A percentile compares a stretch with the other conserved stretches of the same genome.
These are phyloP conservation scores for Agrotis exclamationis DNA, from an alignment of 2,888 invertebrate genomes.

Conservation along the genomic window DNA sequence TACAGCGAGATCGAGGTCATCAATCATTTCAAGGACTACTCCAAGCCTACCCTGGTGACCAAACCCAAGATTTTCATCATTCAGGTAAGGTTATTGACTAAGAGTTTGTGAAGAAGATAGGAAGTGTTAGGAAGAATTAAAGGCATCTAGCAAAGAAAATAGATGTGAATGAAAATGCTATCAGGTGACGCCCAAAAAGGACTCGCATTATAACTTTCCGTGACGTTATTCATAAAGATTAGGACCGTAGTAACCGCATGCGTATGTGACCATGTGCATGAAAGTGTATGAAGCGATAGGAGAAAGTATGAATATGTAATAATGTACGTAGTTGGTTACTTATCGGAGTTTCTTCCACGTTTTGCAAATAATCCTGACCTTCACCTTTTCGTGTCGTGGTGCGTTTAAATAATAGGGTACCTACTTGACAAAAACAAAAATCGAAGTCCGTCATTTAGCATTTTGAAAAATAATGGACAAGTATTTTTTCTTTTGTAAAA, in stretches of 20 bases:
- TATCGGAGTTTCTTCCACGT: not conserved
- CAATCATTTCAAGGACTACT: constrained; percentile 77
- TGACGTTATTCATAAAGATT: not conserved
- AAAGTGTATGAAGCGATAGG: not conserved
- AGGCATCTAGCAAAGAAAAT: no score
- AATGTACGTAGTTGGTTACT: not conserved
- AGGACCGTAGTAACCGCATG: not conserved
- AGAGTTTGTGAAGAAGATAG: no score
- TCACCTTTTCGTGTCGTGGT: no score
- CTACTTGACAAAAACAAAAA: no score
- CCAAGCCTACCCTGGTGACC: constrained; percentile 78
- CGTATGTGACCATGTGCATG: not conserved
- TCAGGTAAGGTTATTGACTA: constrained; percentile 71
- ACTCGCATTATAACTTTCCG: no score
- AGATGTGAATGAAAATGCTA: no score
- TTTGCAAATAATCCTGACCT: not conserved
- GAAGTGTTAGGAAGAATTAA: no score
- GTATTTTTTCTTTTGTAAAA: no score
- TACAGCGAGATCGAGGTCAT: constrained; percentile 82
- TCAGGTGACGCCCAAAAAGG: no score
- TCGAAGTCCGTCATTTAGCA: no score
- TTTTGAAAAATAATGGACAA: no score
- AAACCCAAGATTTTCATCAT: constrained; percentile 83
- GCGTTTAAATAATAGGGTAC: no score
- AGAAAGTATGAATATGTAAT: not conserved